Conservation (phyloP, 2,888 invertebrate genomes). For the Cinara cedri region DNA sequence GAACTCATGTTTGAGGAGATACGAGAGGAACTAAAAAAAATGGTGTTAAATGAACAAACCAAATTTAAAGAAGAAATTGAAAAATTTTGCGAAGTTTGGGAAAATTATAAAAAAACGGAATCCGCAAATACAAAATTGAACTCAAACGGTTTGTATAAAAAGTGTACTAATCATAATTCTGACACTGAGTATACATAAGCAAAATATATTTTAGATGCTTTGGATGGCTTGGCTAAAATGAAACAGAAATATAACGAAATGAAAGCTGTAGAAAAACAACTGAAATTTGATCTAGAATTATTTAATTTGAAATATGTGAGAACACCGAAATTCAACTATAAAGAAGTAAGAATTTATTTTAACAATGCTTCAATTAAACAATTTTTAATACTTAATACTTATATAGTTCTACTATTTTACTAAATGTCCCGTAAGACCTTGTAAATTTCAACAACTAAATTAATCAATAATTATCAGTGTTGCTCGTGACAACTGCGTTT, state of each 20-base stretch:
- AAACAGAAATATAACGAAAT: not conserved
- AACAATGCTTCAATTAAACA: not conserved
- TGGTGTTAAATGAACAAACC: not conserved
- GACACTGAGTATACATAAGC: not conserved
- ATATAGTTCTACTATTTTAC: not conserved
- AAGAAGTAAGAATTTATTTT: not conserved
- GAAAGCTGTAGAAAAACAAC: not conserved
- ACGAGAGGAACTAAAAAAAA: not conserved
- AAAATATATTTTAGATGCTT: conserved; percentile 12
- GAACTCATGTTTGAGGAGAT: conserved; percentile 28
- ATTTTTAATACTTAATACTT: not conserved
- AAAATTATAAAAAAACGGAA: not conserved
- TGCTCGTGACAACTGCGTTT: no score
- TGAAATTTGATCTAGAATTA: conserved; percentile 1
- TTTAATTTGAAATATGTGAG: conserved; percentile 20
- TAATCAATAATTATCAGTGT: no score
- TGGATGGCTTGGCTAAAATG: not conserved
- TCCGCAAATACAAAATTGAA: conserved; percentile 5
- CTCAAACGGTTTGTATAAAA: not conserved
- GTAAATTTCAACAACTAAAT: no score
- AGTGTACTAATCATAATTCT: not conserved
- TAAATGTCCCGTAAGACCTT: no score
- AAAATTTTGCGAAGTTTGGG: conserved; percentile 6
- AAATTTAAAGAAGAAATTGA: not conserved
- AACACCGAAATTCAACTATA: not conserved